Evolutionary conservation across 2,797 vertebrate species (phyloP), one percentile per base, ranked within the genome.

Genomic region (Cetoscarus ocellatus): DNA sequence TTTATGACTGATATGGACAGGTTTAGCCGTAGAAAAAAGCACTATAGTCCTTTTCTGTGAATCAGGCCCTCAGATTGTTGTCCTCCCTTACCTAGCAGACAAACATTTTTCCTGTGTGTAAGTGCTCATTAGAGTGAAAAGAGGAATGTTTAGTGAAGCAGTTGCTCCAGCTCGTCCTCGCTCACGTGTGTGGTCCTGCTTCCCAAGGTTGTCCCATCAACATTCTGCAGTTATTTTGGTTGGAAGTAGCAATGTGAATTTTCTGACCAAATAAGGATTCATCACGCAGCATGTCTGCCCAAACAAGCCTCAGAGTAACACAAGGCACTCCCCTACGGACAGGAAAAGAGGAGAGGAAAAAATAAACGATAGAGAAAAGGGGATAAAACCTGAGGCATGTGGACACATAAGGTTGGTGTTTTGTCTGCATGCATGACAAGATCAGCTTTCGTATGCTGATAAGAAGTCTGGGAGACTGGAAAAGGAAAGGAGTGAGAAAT

Each of bases 181-280:
- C 73, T 79, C 51, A 87, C 17, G 75, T 94, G 90, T 94, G 93
- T 93, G 93, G 92, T 94, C 92, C 86, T 79, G 71, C 88, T 88
- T 91, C 88, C 86, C 72, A 80, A 91, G 90, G 92, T 89, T 84
- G 88, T 92, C 89, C 57, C 86, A 82, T 94, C 93, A 93, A 94
- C 93, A 93, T 90, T 90, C 86, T 72, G 55, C 69, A 86, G 92
- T 92, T 94, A 94, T 94, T 94, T 94, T 92, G 71, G 91, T 92
- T 92, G 87, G 89, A 86, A 83, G 80, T 81, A 78, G 78, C 88
- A 85, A 84, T 82, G 88, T 67, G 84, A 89, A 86, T 87, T 89
- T 92, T 93, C 86, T 83, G 86, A 91, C 94, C 94, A 94, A 94
- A 95, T 94, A 95, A 94, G 94, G 94, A 83, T 85, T 78, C 14